Percentiles rank a stretch among this genome's conserved stretches.
phyloP scores from a whole-genome alignment of 2,888 invertebrate genomes.

The Antheraea yamamai region DNA sequence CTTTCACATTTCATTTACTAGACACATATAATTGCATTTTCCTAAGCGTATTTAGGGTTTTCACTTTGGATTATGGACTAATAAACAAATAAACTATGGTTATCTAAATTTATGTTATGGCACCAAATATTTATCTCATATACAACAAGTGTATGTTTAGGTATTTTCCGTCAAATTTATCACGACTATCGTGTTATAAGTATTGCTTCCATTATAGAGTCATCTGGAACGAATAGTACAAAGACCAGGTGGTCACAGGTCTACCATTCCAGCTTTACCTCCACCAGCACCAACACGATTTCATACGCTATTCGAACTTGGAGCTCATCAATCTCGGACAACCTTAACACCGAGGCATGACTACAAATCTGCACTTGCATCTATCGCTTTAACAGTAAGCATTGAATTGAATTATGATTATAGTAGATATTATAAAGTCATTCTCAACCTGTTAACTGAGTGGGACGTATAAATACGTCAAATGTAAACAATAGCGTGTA shows the following conservation, averaged over 20 bases:
- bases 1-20: too few species aligned
- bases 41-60: too few species aligned
- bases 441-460: not conserved
- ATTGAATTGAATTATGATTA: not conserved
- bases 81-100: too few species aligned
- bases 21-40: too few species aligned
- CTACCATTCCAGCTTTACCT: conserved; percentile 61
- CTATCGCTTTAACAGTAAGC: conserved; percentile 86
- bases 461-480: not conserved
- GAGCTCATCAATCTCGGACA: conserved; percentile 83
- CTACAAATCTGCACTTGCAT: conserved; percentile 87
- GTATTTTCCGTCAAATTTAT: not conserved
- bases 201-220: conserved; percentile 80
- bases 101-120: too few species aligned
- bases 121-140: not conserved
- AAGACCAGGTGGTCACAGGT: conserved; percentile 85
- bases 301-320: conserved; percentile 92
- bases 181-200: not conserved
- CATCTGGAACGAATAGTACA: conserved; percentile 94
- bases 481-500: too few species aligned
- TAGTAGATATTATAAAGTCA: not conserved
- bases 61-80: too few species aligned
- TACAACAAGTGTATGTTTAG: not conserved
- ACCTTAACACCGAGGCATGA: conserved; percentile 78
- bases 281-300: conserved; percentile 84